Percentiles rank a stretch among this genome's conserved stretches.
Conservation (phyloP, 2,113 vertebrate species). For the Rhinichthys klamathensis region DNA sequence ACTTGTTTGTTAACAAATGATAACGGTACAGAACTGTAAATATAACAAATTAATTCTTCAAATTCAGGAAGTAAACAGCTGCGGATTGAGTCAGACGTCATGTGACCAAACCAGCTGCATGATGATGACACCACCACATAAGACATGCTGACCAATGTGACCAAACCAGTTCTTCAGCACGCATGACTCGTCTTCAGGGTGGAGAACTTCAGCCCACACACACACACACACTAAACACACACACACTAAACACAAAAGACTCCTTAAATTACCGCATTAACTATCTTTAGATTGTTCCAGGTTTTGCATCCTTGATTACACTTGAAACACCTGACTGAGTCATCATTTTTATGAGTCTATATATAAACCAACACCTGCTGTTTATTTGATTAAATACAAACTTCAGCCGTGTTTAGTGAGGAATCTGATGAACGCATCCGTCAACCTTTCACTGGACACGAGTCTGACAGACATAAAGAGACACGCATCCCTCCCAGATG, state of each 20-base stretch:
- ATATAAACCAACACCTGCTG: not conserved
- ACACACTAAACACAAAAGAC: not conserved
- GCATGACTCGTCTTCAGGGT: not conserved
- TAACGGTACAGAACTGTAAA: no score
- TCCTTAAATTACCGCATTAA: not conserved
- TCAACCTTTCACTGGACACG: not conserved
- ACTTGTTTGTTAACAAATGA: no score
- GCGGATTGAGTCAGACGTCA: not conserved
- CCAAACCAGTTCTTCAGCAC: not conserved
- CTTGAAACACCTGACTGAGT: not conserved
- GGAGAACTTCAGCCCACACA: not conserved
- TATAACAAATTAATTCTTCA: no score
- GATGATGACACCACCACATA: not conserved
- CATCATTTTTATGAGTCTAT: not conserved
- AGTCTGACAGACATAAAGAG: not conserved
- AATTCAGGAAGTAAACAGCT: no score
- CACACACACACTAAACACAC: not conserved
- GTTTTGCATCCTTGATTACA: not conserved
- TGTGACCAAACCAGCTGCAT: not conserved
- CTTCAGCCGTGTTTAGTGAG: not conserved
- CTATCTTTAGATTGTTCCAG: not conserved
- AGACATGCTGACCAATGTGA: not conserved
- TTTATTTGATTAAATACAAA: not conserved
- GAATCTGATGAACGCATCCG: not conserved
- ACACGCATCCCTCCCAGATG: not conserved